A percentile compares a stretch with the other conserved stretches of the same genome.
These are phyloP conservation scores for Epinephelus lanceolatus DNA, from an alignment of 2,113 vertebrate genomes.

Conservation along the genomic window DNA sequence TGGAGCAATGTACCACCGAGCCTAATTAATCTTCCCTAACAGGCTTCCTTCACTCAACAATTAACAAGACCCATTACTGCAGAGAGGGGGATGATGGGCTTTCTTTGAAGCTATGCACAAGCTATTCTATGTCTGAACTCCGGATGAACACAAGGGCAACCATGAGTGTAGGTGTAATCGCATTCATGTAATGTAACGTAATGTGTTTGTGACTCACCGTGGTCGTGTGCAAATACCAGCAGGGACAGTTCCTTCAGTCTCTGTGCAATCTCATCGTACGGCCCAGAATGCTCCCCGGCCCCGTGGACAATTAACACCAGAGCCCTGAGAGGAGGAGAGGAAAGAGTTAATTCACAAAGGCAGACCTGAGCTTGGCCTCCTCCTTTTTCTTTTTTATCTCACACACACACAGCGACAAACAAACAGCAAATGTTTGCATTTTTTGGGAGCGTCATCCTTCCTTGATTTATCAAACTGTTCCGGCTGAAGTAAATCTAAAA, in stretches of 20 bases:
- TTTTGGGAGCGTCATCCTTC: not conserved
- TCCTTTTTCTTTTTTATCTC: not conserved
- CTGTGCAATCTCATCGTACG: slow-evolving; percentile 92
- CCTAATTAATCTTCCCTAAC: slow-evolving; percentile 8
- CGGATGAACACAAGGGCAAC: not conserved
- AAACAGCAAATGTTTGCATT: slow-evolving; percentile 11
- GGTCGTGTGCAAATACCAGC: slow-evolving; percentile 94
- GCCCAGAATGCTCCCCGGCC: slow-evolving; percentile 93
- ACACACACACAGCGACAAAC: not conserved
- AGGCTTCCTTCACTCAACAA: slow-evolving; percentile 13
- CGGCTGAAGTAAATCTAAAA: not conserved
- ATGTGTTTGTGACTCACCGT: slow-evolving; percentile 88
- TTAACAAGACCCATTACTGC: not conserved
- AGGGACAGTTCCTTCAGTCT: slow-evolving; percentile 88
- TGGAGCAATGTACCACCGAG: not conserved
- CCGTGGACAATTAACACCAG: slow-evolving; percentile 93
- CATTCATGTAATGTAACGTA: not conserved
- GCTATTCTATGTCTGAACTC: not conserved
- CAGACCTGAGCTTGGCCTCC: not conserved
- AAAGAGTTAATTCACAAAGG: not conserved
- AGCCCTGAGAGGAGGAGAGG: slow-evolving; percentile 82
- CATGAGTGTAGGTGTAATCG: slow-evolving; percentile 6
- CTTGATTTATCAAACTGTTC: not conserved
- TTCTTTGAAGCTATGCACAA: slow-evolving; percentile 10
- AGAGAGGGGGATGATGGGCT: not conserved